Evolutionary conservation across 2,888 invertebrate genomes (phyloP), one percentile per base, ranked within the genome.

Genomic region (Calliphora vomitoria): DNA sequence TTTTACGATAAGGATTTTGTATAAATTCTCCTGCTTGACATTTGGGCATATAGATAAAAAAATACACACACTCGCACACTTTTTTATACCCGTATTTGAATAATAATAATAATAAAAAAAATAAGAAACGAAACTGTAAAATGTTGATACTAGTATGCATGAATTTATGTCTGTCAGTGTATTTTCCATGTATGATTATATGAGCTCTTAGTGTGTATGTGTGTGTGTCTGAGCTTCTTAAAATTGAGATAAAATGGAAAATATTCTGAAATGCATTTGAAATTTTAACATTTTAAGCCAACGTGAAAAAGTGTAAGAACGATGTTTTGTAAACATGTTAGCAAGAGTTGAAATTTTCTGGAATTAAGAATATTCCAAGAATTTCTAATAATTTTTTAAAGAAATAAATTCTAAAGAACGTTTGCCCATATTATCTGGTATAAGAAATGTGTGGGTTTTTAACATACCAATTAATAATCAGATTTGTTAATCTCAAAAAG

Each of bases 11-110:
- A 86, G 86, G 50, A 82, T 86, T 86, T 86, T 82, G 47, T 78
- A 82, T 72, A 82, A 86, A 86, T 86, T 86, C 86, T 72, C 31
- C 20, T 78, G 78, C 58, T 78, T 86, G 86, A 74, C 86, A 86
- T 85, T 85, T 75, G 68, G 74, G 50, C 41, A 80, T 68, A 41
- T 20, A 68, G 68, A 80, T 74, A 79, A 66, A 50, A 53, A 82
- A 25, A 55, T 4, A 50, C 8, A 71, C 25, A 20, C 35, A 38
- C 25, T 62, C 13, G 60, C 44, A 72, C 4, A 35, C 13, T 15
- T 62, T 35, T 62, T 60, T 60, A 20, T 58, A 15, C 10, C 25
- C 11, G 20, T 64, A 18, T 66, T 41, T 20, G 18, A 44, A 41
- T 31, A 66, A 41, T 41, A 3, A 13, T 58, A 58, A 13, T 13